Conservation (phyloP, 1,140 invertebrate genomes). For the Drosophila oshimai region DNA sequence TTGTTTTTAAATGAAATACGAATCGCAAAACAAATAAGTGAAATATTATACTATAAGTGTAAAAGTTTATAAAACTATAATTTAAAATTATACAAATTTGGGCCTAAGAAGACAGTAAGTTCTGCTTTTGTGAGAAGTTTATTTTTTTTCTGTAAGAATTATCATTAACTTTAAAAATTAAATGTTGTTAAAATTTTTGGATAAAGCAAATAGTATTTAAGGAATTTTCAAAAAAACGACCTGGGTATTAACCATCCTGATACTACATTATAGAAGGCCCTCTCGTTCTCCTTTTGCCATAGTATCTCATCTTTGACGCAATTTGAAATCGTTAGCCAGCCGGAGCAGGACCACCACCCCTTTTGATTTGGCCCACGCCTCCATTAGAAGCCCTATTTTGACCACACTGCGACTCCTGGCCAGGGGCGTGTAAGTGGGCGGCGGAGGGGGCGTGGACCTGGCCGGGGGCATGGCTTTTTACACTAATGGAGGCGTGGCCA, state of each 20-base stretch:
- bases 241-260: not conserved
- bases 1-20: no score
- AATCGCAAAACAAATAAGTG: no score
- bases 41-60: no score
- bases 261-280: not conserved
- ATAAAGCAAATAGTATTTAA: not conserved
- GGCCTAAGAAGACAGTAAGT: no score
- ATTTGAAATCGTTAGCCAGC: constrained; percentile 63
- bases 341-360: constrained; percentile 21
- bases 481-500: constrained; percentile 73
- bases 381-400: constrained; percentile 32
- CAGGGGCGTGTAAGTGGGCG: constrained; percentile 15
- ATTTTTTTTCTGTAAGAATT: no score
- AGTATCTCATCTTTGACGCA: constrained; percentile 68
- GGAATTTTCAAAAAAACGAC: not conserved
- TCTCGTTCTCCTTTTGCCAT: not conserved
- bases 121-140: no score
- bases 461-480: constrained; percentile 67
- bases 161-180: no score
- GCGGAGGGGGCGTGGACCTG: constrained; percentile 16
- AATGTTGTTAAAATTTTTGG: no score
- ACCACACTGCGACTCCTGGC: constrained; percentile 19
- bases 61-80: no score
- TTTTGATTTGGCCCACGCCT: constrained; percentile 23
- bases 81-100: no score